Conservation (phyloP, 2,113 vertebrate species). For the Brachypodius melanocephalos region DNA sequence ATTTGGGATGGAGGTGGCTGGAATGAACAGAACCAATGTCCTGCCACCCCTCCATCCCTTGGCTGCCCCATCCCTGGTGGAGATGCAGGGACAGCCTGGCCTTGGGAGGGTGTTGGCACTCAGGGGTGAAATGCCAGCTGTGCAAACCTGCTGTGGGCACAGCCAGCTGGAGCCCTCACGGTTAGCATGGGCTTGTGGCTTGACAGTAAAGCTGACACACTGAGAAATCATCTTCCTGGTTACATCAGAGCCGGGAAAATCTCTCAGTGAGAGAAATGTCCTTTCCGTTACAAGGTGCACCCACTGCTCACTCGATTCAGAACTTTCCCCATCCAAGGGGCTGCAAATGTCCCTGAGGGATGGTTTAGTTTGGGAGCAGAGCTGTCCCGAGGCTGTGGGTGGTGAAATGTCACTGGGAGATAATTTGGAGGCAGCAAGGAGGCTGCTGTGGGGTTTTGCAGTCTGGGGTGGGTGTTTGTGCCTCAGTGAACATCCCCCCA, state of each 20-base stretch:
- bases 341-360: not conserved
- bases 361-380: not conserved
- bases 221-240: not conserved
- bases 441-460: not conserved
- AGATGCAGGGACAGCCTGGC: not conserved
- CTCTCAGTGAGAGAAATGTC: not conserved
- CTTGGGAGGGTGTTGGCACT: not conserved
- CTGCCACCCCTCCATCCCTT: not conserved
- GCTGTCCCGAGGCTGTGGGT: not conserved
- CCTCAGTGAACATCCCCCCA: not conserved
- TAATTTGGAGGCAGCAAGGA: not conserved
- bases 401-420: not conserved
- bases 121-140: not conserved
- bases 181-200: not conserved
- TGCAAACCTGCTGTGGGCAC: not conserved
- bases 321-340: not conserved
- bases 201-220: slow-evolving; percentile 20
- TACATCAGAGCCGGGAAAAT: slow-evolving; percentile 20
- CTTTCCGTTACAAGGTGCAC: not conserved
- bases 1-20: not conserved
- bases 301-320: not conserved
- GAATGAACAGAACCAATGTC: not conserved
- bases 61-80: not conserved
- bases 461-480: not conserved
- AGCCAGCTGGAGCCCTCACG: not conserved